Conservation (phyloP, 1,140 invertebrate genomes). For the Calycopis cecrops region DNA sequence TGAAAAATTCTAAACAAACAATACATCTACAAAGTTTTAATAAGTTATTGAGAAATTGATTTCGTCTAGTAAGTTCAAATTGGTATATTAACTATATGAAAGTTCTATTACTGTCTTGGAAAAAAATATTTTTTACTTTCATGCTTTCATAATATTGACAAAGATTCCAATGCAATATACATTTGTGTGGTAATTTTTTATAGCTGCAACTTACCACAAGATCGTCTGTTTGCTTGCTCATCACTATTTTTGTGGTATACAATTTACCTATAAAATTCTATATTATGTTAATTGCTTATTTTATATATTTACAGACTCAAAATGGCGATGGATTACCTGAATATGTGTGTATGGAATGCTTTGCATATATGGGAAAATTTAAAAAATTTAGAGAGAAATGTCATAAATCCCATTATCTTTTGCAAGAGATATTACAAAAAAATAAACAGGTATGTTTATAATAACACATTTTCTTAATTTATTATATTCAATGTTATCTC, state of each 20-base stretch:
- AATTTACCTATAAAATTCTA: neutral
- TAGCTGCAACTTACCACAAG: too few relatives aligned
- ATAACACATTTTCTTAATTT: slow-evolving; percentile 12
- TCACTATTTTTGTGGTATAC: too few relatives aligned
- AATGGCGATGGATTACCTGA: slow-evolving; percentile 44
- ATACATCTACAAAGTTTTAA: neutral
- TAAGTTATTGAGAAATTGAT: too few relatives aligned
- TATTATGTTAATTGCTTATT: neutral
- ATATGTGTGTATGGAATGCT: slow-evolving; percentile 51
- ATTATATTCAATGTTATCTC: too few relatives aligned
- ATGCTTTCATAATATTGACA: too few relatives aligned
- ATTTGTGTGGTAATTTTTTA: too few relatives aligned
- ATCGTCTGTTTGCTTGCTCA: too few relatives aligned
- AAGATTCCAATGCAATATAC: too few relatives aligned
- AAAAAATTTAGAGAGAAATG: slow-evolving; percentile 55
- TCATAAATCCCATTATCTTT: slow-evolving; percentile 47
- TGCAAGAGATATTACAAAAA: slow-evolving; percentile 42
- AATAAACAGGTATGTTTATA: slow-evolving; percentile 42
- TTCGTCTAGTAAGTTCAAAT: too few relatives aligned
- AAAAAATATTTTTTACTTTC: too few relatives aligned
- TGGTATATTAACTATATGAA: too few relatives aligned
- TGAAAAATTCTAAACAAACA: neutral
- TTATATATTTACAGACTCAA: slow-evolving; percentile 36
- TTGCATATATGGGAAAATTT: slow-evolving; percentile 40
- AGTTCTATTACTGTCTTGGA: too few relatives aligned